Base-by-base conservation (phyloP, 2,797 vertebrate genomes). In the Coccyzus lansbergi region DNA sequence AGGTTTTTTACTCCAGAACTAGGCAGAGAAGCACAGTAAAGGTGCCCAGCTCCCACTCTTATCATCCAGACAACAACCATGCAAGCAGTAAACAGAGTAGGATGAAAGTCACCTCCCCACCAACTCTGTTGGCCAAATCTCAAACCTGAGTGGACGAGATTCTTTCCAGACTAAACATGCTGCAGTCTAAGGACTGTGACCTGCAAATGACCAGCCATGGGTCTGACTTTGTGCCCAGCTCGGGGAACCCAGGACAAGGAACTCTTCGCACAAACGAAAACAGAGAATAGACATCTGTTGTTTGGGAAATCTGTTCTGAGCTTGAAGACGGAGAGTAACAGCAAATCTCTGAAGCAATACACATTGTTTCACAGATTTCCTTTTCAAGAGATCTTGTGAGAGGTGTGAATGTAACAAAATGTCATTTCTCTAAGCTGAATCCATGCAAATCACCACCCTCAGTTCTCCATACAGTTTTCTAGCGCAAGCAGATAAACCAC, bases 281-380 rank as follows among this genome's bases (percentile, higher is more conserved):
- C 0, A 92, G 21, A 91, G 90, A 88, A 88, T 0, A 86, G 78
- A 76, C 93, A 92, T 94, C 88, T 94, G 93, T 60, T 94, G 90
- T 96, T 90, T 88, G 82, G 81, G 52, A 92, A 94, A 72, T 83
- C 42, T 81, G 82, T 58, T 95, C 93, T 44, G 91, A 87, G 71
- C 78, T 65, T 65, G 71, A 88, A 95, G 72, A 87, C 90, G 58
- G 49, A 92, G 92, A 92, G 86, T 88, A 96, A 87, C 92, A 94
- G 94, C 58, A 94, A 84, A 93, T 75, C 77, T 92, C 44, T 11
- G 6, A 83, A 95, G 86, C n/a, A 96, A 94, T 83, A 90, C 90
- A 94, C 93, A 95, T 91, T 95, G 88, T 96, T 96, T 94, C 94
- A 94, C 86, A 92, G 95, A 94, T 94, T 94, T 88, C 46, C 94